phyloP scores from a whole-genome alignment of 2,888 invertebrate genomes.

The Eulithis testata region DNA sequence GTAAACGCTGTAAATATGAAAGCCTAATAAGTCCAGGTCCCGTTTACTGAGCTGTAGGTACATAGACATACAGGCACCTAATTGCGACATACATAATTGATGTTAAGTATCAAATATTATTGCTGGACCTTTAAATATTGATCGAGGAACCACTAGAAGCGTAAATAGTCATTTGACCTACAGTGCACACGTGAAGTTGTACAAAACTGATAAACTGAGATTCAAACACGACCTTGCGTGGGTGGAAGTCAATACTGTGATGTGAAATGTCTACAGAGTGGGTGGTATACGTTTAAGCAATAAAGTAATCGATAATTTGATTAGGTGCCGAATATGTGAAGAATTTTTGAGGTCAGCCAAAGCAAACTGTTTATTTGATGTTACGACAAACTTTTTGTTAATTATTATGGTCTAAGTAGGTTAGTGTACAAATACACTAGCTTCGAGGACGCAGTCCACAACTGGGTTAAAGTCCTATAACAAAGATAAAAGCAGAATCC shows the following conservation, averaged over 20 bases:
- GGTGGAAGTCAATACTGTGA: conserved; percentile 50
- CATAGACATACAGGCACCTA: too few relatives aligned
- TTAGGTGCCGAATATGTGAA: not conserved
- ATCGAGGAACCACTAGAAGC: conserved; percentile 13
- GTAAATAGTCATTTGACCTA: conserved; percentile 58
- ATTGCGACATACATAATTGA: not conserved
- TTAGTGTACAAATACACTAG: too few relatives aligned
- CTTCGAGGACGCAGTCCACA: too few relatives aligned
- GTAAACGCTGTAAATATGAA: too few relatives aligned
- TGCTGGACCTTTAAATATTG: conserved; percentile 5
- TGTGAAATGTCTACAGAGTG: conserved; percentile 29
- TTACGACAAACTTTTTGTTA: too few relatives aligned
- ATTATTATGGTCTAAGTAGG: too few relatives aligned
- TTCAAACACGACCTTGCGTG: conserved; percentile 61
- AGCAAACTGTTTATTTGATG: too few relatives aligned
- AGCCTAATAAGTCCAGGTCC: too few relatives aligned
- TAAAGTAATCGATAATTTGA: conserved; percentile 15
- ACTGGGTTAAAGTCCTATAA: too few relatives aligned
- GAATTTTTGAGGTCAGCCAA: not conserved
- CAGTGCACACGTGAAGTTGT: conserved; percentile 52
- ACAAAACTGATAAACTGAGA: conserved; percentile 47
- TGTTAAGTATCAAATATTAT: not conserved
- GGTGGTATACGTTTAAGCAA: conserved; percentile 17
- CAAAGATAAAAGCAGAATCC: too few relatives aligned
- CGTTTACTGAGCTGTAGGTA: too few relatives aligned